Evolutionary conservation across 37 sponge, comb jelly and placozoan genomes (phyloP).

Genomic region (Cladorhizidae sp.): DNA sequence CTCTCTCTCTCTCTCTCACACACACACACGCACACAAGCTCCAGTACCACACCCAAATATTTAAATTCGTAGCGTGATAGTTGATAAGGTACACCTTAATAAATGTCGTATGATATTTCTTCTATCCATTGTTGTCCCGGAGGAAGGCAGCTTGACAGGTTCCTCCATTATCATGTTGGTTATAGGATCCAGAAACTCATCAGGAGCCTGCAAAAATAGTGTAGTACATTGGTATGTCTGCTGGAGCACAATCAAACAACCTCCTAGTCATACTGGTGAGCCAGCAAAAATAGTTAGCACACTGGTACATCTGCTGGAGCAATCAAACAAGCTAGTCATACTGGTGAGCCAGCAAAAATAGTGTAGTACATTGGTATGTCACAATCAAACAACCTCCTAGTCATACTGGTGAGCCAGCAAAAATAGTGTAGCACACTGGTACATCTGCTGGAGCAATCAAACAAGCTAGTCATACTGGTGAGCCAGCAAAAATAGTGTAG

Average conservation of each 20-base stretch:
- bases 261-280: not conserved
- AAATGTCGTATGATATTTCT: conserved; percentile 84
- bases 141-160: conserved; percentile 89
- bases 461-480: no score
- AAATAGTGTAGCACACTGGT: no score
- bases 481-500: no score
- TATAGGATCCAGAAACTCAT: conserved; percentile 92
- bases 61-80: not conserved
- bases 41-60: not conserved
- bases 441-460: no score
- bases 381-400: no score
- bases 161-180: conserved; percentile 91
- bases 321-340: no score
- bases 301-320: no score
- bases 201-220: conserved; percentile 70
- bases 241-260: no score
- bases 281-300: no score
- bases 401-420: no score
- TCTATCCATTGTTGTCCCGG: conserved; percentile 82
- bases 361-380: not conserved
- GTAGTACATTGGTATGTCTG: not conserved
- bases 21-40: no score
- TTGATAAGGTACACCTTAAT: conserved; percentile 61
- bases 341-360: not conserved
- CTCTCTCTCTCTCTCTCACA: no score